phyloP scores from a whole-genome alignment of 2,888 invertebrate species.

The Ectemnius continuus region DNA sequence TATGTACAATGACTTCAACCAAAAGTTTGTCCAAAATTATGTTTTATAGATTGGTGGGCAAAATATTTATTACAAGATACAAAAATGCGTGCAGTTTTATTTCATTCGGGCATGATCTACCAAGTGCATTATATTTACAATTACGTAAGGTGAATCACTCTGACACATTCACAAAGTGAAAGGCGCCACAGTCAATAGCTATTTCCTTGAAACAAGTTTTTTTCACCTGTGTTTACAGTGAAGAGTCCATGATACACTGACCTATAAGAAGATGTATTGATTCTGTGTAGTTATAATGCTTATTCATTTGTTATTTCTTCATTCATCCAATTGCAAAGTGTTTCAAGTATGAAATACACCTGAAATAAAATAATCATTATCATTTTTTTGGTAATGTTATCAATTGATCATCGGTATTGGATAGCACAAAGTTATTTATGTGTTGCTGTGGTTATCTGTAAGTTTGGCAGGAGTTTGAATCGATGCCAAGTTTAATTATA shows the following conservation, averaged over 20 bases:
- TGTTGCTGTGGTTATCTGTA: conserved; percentile 48
- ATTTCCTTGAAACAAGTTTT: conserved; percentile 1
- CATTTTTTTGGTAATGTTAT: neutral
- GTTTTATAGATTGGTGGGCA: no score
- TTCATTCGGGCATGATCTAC: no score
- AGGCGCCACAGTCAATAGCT: no score
- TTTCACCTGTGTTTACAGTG: neutral
- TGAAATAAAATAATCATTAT: conserved; percentile 1
- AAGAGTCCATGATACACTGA: no score
- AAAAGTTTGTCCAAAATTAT: no score
- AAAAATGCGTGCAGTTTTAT: no score
- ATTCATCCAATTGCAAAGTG: conserved; percentile 5
- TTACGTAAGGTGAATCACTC: no score
- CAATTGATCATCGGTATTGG: conserved; percentile 5
- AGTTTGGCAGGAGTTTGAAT: conserved; percentile 58
- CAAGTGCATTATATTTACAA: no score
- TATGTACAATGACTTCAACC: no score
- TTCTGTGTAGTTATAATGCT: conserved; percentile 28
- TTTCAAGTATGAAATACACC: neutral
- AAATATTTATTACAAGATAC: no score
- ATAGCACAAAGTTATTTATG: conserved; percentile 43
- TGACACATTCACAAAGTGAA: no score
- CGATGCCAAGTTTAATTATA: conserved; percentile 69
- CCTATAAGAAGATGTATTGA: conserved; percentile 36
- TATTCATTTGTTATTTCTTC: conserved; percentile 28